phyloP scores from a whole-genome alignment of 2,797 vertebrate species.

The Sebastes nivosus region DNA sequence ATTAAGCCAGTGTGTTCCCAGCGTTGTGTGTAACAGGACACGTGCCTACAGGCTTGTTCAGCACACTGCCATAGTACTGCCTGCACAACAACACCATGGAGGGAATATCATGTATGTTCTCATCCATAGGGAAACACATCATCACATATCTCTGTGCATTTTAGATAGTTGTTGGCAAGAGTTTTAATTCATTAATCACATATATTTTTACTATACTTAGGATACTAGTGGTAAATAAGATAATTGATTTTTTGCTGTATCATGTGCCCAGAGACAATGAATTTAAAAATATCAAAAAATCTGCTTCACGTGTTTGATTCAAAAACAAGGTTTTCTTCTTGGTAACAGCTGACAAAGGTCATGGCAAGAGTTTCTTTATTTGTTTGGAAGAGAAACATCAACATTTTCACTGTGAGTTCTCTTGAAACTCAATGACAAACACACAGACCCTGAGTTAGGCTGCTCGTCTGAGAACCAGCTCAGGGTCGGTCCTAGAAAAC shows the following conservation, averaged over 20 bases:
- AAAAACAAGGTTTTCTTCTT: neutral
- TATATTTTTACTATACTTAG: neutral
- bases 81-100: neutral
- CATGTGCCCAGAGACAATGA: neutral
- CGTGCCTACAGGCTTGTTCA: slow-evolving; percentile 45
- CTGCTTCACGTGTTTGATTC: neutral
- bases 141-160: neutral
- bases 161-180: neutral
- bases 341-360: neutral
- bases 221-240: neutral
- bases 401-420: slow-evolving; percentile 18
- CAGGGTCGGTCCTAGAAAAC: slow-evolving; percentile 10
- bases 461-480: neutral
- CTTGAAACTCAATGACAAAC: slow-evolving; percentile 13
- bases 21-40: slow-evolving; percentile 48
- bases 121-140: neutral
- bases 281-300: neutral
- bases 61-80: neutral
- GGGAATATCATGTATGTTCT: neutral
- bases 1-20: slow-evolving; percentile 70
- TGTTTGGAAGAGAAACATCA: slow-evolving; percentile 29
- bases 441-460: neutral
- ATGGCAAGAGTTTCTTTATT: neutral
- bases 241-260: neutral
- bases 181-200: neutral